Conservation (phyloP, 2,113 vertebrate genomes). For the Lycaon pictus region DNA sequence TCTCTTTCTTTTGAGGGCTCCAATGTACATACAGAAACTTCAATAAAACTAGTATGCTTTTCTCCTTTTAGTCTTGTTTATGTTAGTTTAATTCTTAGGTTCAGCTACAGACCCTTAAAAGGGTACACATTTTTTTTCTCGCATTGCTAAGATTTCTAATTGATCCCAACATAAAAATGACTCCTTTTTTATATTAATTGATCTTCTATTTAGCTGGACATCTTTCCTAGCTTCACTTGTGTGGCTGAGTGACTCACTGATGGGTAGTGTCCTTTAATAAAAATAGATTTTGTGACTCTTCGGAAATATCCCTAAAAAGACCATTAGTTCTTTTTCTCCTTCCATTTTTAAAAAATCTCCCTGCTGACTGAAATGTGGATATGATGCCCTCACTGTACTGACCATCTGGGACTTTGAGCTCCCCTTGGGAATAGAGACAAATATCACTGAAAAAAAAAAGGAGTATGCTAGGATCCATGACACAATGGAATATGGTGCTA, state of each 20-base stretch:
- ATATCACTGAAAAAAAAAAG: not conserved
- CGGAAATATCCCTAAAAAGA: not conserved
- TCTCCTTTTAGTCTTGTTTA: not conserved
- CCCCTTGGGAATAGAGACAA: not conserved
- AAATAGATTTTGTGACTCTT: not conserved
- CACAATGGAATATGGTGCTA: rapidly evolving
- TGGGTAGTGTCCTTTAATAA: not conserved
- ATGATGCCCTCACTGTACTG: not conserved
- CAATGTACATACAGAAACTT: not conserved
- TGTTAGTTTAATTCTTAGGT: not conserved
- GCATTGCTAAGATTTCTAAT: not conserved
- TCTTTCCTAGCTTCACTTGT: not conserved
- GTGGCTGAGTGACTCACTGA: not conserved
- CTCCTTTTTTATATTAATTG: not conserved
- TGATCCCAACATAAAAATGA: not conserved
- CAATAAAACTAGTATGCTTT: not conserved
- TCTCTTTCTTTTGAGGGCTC: not conserved
- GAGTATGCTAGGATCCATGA: not conserved
- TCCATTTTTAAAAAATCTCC: not conserved
- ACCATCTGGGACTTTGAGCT: not conserved
- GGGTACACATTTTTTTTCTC: not conserved
- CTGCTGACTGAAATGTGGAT: not conserved
- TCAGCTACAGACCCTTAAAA: not conserved
- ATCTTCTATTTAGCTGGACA: not conserved
- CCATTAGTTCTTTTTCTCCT: not conserved